Evolutionary conservation across 1,140 invertebrate genomes (phyloP).

Genomic region (Camponotus pennsylvanicus): DNA sequence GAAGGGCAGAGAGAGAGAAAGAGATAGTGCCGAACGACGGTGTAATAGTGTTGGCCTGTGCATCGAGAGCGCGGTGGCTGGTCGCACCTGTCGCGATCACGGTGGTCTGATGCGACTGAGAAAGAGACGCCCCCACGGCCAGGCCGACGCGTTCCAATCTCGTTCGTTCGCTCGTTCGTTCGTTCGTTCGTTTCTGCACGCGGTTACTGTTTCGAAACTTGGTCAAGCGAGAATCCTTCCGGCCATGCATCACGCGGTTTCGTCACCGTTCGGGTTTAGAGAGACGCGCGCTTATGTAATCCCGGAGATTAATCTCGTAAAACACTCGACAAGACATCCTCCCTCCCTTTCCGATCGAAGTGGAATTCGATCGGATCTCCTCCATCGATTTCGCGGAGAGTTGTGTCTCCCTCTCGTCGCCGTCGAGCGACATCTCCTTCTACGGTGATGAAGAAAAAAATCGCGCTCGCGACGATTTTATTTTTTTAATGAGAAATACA

Average conservation of each 20-base stretch:
- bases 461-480: neutral
- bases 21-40: conserved; percentile 70
- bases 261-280: conserved; percentile 2
- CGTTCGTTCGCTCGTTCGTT: conserved; percentile 69
- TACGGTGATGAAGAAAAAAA: neutral
- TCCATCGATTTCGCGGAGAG: neutral
- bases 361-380: conserved; percentile 20
- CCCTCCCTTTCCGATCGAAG: neutral
- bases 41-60: conserved; percentile 82
- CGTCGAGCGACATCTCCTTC: neutral
- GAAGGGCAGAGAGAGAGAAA: conserved; percentile 45
- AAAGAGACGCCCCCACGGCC: conserved; percentile 80
- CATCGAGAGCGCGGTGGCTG: conserved; percentile 82
- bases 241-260: conserved; percentile 49
- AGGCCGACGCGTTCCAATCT: conserved; percentile 73
- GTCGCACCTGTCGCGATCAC: conserved; percentile 84
- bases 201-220: conserved; percentile 69
- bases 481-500: conserved; percentile 1
- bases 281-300: conserved; percentile 21
- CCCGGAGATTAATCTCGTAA: conserved; percentile 54
- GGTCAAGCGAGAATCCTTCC: conserved; percentile 70
- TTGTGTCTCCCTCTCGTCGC: neutral
- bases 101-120: conserved; percentile 82
- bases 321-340: neutral
- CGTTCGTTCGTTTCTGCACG: conserved; percentile 66